Evolutionary conservation across 2,888 invertebrate genomes (phyloP), one percentile per base, ranked within the genome.

Genomic region (Phyllotreta striolata): DNA sequence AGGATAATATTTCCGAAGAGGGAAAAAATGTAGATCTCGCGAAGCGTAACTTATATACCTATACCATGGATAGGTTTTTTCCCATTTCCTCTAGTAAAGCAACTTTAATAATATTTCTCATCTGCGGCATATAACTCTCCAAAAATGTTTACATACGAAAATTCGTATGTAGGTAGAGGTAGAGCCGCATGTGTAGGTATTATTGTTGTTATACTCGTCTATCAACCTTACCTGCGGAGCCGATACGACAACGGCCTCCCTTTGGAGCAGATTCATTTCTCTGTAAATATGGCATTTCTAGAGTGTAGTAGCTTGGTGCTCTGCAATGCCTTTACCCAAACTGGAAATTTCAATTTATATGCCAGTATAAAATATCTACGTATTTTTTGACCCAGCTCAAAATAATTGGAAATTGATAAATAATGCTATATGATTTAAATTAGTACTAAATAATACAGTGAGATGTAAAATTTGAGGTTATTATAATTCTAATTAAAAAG

Each of bases 251-350:
- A 24, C 2, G 24, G 24, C 13, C 38, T 52, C 52, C 35, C 12
- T 35, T n/a, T 13, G 38, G 41, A 13, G 49, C 39, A 39, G 58
- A 58, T 58, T 58, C 47, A 57, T 40, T 58, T 58, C 47, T 58
- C 41, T 51, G 58, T 34, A 49, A 51, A 58, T 51, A 58, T 58
- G 51, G 35, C 51, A 58, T 39, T 49, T 58, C 8, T 13, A 55
- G 56, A 24, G 24, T 24, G 24, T 58, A 39, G 47, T 35, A 58
- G 49, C 34, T 40, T n/a, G 8, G 51, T 40, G 41, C 58, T 58
- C 40, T 35, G 40, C 49, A 58, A 58, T 49, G 35, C 40, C 51
- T 10, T 58, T 39, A 51, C 34, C 24, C 49, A 58, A 37, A 12
- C 49, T 51, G 37, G 12, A 6, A 58, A 47, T 51, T 58, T 9